Conservation (phyloP, 2,113 vertebrate species). For the Desmodus rotundus region DNA sequence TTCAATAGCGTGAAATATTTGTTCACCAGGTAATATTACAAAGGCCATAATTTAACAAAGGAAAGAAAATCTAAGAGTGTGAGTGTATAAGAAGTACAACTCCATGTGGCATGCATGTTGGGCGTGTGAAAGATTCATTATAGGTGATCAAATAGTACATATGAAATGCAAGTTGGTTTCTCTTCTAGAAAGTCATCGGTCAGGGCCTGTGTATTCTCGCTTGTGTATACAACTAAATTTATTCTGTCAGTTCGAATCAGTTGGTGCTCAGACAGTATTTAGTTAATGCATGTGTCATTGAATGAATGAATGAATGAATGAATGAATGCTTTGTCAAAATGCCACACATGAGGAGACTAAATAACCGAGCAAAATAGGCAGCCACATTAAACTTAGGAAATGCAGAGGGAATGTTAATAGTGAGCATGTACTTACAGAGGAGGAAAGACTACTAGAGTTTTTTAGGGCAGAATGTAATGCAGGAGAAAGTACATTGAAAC, state of each 20-base stretch:
- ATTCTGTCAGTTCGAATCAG: neutral
- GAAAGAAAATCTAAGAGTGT: neutral
- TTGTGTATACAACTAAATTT: neutral
- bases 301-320: neutral
- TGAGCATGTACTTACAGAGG: neutral
- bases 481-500: neutral
- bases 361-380: neutral
- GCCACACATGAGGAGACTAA: neutral
- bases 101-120: neutral
- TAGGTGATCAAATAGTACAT: neutral
- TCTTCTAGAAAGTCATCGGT: neutral
- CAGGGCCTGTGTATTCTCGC: neutral
- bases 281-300: neutral
- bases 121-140: neutral
- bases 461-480: neutral
- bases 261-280: neutral
- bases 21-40: neutral
- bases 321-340: neutral
- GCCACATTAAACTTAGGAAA: neutral
- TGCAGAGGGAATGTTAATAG: neutral
- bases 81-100: neutral
- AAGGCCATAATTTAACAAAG: neutral
- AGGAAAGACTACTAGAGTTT: neutral
- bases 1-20: slow-evolving; percentile 2
- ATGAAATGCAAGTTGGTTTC: neutral